phyloP scores from a whole-genome alignment of 1,140 invertebrate species.

The Megalopta genalis region DNA sequence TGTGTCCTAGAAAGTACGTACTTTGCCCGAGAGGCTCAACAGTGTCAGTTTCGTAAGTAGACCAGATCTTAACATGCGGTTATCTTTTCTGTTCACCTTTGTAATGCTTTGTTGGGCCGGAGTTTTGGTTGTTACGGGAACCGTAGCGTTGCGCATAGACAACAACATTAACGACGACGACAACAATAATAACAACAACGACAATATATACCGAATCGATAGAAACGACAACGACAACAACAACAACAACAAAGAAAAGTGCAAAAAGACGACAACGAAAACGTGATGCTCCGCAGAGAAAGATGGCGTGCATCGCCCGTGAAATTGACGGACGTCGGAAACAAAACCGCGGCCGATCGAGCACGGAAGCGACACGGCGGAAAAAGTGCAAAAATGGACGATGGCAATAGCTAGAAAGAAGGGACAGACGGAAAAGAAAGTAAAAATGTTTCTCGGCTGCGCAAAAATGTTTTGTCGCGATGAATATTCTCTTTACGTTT shows the following conservation, averaged over 20 bases:
- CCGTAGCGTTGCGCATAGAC: slow-evolving; percentile 44
- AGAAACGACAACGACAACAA: not conserved
- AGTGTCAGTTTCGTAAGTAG: slow-evolving; percentile 80
- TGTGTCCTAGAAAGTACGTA: slow-evolving; percentile 79
- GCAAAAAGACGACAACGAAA: not conserved
- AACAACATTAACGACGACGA: slow-evolving; percentile 5
- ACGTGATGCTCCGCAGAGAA: not conserved
- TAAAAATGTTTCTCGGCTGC: not conserved
- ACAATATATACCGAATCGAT: not conserved
- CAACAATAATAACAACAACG: slow-evolving; percentile 1
- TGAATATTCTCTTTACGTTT: slow-evolving; percentile 6
- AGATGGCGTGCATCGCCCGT: not conserved
- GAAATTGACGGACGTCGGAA: slow-evolving; percentile 1
- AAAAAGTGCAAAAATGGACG: too few species aligned
- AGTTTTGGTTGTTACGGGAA: slow-evolving; percentile 68
- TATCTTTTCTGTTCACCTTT: slow-evolving; percentile 53
- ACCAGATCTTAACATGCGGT: slow-evolving; percentile 72
- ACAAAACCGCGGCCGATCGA: not conserved
- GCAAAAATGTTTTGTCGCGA: not conserved
- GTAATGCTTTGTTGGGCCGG: slow-evolving; percentile 68
- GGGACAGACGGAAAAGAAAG: not conserved
- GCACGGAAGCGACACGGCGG: not conserved
- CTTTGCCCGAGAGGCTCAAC: slow-evolving; percentile 77
- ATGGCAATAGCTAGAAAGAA: too few species aligned
- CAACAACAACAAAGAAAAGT: not conserved